These are phyloP conservation scores for Rhineura floridana DNA, from an alignment of 2,113 vertebrate species.

Conservation along the genomic window DNA sequence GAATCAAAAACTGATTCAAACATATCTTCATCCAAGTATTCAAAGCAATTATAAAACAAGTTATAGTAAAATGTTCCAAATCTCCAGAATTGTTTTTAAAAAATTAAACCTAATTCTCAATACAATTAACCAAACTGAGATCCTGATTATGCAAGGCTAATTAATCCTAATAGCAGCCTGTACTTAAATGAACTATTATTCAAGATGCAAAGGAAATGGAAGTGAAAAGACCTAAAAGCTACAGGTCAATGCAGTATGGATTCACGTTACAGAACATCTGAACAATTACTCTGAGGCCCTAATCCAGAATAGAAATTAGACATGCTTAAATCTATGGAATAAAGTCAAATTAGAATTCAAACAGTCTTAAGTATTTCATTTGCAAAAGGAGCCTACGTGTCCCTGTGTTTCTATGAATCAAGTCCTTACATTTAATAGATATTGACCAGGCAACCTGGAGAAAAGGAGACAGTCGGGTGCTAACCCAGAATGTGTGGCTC, in stretches of 20 bases:
- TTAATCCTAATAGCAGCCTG: neutral
- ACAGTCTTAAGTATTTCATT: neutral
- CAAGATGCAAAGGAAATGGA: neutral
- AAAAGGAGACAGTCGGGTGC: too few species aligned
- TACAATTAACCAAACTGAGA: neutral
- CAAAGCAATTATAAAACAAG: neutral
- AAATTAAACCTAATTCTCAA: neutral
- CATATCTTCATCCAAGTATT: neutral
- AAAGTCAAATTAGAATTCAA: neutral
- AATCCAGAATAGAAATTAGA: neutral
- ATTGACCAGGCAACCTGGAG: neutral
- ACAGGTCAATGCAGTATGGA: too few species aligned
- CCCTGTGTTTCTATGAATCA: neutral
- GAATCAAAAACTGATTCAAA: neutral
- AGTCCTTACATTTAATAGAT: too few species aligned
- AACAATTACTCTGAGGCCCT: neutral
- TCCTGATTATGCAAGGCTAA: neutral
- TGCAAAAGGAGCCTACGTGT: too few species aligned
- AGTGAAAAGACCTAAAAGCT: neutral
- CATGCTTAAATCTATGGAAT: neutral
- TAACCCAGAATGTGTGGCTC: neutral
- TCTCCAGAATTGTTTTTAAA: neutral
- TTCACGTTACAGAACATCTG: neutral
- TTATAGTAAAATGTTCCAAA: neutral
- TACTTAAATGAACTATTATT: neutral